Conservation (phyloP, 2,797 vertebrate species). For the Amblyopsis hoosieri region DNA sequence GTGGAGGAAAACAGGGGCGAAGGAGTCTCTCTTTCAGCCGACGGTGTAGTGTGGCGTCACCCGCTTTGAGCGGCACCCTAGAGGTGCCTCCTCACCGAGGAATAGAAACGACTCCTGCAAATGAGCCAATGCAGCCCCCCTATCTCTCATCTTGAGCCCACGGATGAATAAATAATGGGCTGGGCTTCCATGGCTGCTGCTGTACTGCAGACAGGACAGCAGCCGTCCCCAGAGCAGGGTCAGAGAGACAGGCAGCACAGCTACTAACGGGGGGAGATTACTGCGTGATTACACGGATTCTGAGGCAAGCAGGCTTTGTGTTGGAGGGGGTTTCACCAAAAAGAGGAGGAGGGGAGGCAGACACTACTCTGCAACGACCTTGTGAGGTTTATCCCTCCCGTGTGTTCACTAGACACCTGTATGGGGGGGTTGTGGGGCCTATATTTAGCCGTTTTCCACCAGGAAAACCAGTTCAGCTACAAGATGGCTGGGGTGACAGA, state of each 20-base stretch:
- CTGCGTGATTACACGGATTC: slow-evolving; percentile 17
- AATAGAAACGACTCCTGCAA: slow-evolving; percentile 19
- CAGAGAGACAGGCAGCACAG: slow-evolving; percentile 11
- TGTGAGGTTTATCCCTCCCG: slow-evolving; percentile 45
- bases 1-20: slow-evolving; percentile 8
- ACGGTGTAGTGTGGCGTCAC: not conserved
- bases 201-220: slow-evolving; percentile 43
- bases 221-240: slow-evolving; percentile 30
- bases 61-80: slow-evolving; percentile 8
- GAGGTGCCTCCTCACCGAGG: slow-evolving; percentile 41
- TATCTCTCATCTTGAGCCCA: slow-evolving; percentile 50
- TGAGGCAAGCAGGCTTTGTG: not conserved
- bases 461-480: slow-evolving; percentile 63
- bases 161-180: slow-evolving; percentile 72
- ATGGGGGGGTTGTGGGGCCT: slow-evolving; percentile 53
- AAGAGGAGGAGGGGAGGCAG: slow-evolving; percentile 31
- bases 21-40: not conserved
- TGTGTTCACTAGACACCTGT: slow-evolving; percentile 39
- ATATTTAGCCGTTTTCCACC: slow-evolving; percentile 68
- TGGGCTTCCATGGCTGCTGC: slow-evolving; percentile 51
- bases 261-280: slow-evolving; percentile 18
- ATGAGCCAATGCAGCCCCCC: slow-evolving; percentile 39
- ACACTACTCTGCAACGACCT: slow-evolving; percentile 49
- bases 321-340: slow-evolving; percentile 5
- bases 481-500: slow-evolving; percentile 65